Conservation (phyloP, 2,113 vertebrate genomes). For the Calyptommatus sinebrachiatus region DNA sequence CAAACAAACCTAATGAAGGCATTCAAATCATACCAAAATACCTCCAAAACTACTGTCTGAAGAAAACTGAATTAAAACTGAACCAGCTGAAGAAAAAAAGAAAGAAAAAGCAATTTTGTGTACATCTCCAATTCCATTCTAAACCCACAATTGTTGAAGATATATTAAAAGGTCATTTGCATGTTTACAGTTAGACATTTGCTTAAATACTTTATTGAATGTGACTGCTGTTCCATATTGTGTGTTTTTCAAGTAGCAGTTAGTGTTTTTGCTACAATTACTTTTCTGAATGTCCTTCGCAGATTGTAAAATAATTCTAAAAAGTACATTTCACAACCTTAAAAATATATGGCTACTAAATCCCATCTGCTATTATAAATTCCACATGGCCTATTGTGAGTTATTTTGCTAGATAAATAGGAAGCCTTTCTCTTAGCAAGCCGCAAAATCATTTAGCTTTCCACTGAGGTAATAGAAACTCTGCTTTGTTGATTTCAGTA, state of each 20-base stretch:
- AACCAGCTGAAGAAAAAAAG: too few species aligned
- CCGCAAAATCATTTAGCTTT: constrained; percentile 40
- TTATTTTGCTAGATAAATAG: constrained; percentile 41
- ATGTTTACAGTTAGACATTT: not conserved
- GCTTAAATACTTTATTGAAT: not conserved
- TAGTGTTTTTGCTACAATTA: constrained; percentile 21
- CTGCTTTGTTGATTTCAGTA: constrained; percentile 42
- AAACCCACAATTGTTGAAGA: not conserved
- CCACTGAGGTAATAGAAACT: constrained; percentile 35
- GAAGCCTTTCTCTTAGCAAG: constrained; percentile 41
- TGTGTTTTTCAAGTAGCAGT: not conserved
- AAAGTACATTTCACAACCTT: constrained; percentile 18
- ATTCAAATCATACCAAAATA: too few species aligned
- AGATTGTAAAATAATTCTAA: constrained; percentile 34
- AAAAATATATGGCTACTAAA: constrained; percentile 28
- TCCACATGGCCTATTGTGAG: constrained; percentile 43
- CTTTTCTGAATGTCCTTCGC: constrained; percentile 15
- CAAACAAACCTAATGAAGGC: too few species aligned
- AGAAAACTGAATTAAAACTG: too few species aligned
- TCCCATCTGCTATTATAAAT: constrained; percentile 27
- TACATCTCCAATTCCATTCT: not conserved
- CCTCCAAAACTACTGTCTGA: too few species aligned
- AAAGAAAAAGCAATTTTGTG: too few species aligned
- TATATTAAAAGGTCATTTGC: not conserved
- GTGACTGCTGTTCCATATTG: not conserved